These are phyloP conservation scores for Drosophila buzzatii DNA, from an alignment of 2,888 invertebrate species.

Conservation along the genomic window DNA sequence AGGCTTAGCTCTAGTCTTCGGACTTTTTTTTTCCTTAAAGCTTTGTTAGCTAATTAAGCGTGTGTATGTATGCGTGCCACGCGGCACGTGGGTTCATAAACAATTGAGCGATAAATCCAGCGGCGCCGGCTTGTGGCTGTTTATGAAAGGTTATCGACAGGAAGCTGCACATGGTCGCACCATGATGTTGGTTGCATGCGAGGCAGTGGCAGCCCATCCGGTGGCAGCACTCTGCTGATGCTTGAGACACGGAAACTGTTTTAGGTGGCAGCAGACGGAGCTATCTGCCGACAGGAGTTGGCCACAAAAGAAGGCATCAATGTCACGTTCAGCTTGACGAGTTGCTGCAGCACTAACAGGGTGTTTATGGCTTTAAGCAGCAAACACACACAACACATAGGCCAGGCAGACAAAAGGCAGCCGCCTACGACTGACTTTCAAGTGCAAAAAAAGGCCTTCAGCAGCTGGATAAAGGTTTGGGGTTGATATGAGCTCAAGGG, in stretches of 20 bases:
- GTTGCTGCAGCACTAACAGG: slow-evolving; percentile 69
- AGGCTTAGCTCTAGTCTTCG: background rate
- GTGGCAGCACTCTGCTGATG: slow-evolving; percentile 22
- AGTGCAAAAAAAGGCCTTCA: slow-evolving; percentile 50
- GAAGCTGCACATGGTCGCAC: slow-evolving; percentile 70
- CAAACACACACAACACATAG: slow-evolving; percentile 12
- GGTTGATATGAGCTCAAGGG: background rate
- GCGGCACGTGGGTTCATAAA: slow-evolving; percentile 14
- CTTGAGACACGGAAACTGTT: slow-evolving; percentile 77
- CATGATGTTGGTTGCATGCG: slow-evolving; percentile 7
- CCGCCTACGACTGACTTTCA: slow-evolving; percentile 59
- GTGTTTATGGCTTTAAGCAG: slow-evolving; percentile 74
- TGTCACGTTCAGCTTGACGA: slow-evolving; percentile 79
- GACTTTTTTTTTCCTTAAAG: background rate
- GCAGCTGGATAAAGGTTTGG: background rate
- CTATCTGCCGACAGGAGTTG: slow-evolving; percentile 25
- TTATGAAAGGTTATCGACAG: slow-evolving; percentile 68
- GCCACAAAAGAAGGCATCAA: slow-evolving; percentile 79
- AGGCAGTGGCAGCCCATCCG: slow-evolving; percentile 51
- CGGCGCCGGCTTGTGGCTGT: slow-evolving; percentile 50
- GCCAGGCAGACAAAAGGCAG: slow-evolving; percentile 73
- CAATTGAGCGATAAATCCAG: slow-evolving; percentile 65
- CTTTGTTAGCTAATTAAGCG: slow-evolving; percentile 52
- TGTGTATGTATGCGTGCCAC: background rate
- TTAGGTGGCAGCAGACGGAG: slow-evolving; percentile 23